Evolutionary conservation across 2,797 vertebrate species (phyloP).

Genomic region (Pyrrhura leucotis): DNA sequence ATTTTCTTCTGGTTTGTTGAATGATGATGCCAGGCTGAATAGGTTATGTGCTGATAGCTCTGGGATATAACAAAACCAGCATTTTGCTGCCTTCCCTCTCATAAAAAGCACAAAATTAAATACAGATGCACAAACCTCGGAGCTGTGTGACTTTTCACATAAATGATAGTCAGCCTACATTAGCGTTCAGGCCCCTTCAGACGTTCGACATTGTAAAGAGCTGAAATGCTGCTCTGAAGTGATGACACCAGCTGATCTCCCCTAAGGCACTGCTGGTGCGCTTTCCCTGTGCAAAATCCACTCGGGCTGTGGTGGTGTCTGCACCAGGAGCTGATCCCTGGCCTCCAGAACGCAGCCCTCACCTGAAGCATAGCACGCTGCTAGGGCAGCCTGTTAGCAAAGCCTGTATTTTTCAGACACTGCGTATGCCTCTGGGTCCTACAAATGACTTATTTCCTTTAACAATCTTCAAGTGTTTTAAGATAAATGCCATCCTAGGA

Average conservation of each 20-base stretch:
- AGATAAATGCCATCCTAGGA: neutral
- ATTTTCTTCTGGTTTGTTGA: slow-evolving; percentile 14
- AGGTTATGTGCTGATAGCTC: neutral
- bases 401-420: neutral
- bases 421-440: neutral
- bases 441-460: neutral
- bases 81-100: neutral
- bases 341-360: neutral
- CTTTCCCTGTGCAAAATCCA: neutral
- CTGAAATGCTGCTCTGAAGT: neutral
- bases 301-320: neutral
- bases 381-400: neutral
- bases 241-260: neutral
- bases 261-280: neutral
- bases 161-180: neutral
- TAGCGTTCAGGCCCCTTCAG: neutral
- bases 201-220: neutral
- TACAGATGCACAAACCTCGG: neutral
- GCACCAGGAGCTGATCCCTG: neutral
- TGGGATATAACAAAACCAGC: neutral
- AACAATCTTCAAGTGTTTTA: neutral
- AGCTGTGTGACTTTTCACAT: slow-evolving; percentile 3
- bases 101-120: slow-evolving; percentile 26
- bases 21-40: neutral
- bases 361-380: neutral